Base-by-base conservation (phyloP, 1,140 invertebrate species). In the Tetramorium alpestre region DNA sequence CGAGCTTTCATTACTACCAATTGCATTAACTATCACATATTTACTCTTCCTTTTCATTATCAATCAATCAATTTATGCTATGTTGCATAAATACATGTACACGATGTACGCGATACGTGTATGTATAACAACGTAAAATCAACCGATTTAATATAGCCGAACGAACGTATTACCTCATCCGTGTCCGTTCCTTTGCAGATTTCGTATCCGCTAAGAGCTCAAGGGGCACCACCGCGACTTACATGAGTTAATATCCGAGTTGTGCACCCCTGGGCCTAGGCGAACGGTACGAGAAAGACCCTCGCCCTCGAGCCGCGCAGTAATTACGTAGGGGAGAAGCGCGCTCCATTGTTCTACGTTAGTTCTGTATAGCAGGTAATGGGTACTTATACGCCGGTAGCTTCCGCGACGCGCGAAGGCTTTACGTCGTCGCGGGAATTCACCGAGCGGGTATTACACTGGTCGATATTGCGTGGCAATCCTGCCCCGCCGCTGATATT, bases 251-350 rank as follows among this genome's bases (percentile, higher is more conserved):
- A 70, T 41, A 44, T 81, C 38, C 22, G 33, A 54, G 65, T 58
- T 70, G 25, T n/a, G 47, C 78, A 70, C 78, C 65, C 65, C 65
- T 72, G 49, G 65, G 67, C 72, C 69, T 86, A 86, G 82, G 69
- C 70, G 69, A 81, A 89, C 82, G 49, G 60, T 80, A 85, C 80
- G 54, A 87, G 67, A 65, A 89, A 87, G 87, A 88, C 80, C 86
- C 87, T 85, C 85, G 62, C 72, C 73, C 88, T 91, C 73, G 85
- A 90, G 84, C 88, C 75, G 85, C 87, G 76, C 85, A 77, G 82
- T 88, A 91, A 92, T 91, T 91, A 91, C 87, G 73, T 85, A 91
- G 90, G 88, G 89, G 89, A 87, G 85, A 89, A 78, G 75, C 49
- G 58, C 78, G 81, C 69, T 91, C 86, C 85, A 91, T 91, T 92